These are phyloP conservation scores for Chymomyza caudatula DNA, from an alignment of 2,888 invertebrate genomes.

Conservation along the genomic window DNA sequence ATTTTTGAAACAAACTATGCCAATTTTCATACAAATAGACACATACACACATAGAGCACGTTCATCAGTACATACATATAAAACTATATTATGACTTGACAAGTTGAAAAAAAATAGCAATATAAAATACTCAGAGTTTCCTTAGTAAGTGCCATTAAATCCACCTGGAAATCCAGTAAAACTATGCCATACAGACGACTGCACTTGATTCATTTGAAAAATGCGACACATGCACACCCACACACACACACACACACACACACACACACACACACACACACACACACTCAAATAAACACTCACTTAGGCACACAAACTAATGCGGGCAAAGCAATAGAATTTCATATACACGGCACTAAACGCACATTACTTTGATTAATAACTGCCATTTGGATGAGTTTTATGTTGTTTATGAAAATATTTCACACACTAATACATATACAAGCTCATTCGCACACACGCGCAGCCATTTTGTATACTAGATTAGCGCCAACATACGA, in stretches of 20 bases:
- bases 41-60: slow-evolving; percentile 5
- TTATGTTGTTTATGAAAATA: slow-evolving; percentile 71
- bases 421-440: slow-evolving; percentile 50
- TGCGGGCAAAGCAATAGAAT: neutral
- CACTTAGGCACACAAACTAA: neutral
- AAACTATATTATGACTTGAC: slow-evolving; percentile 18
- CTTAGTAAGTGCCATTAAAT: slow-evolving; percentile 56
- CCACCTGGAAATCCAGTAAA: slow-evolving; percentile 61
- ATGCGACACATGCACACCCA: slow-evolving; percentile 22
- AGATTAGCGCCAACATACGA: neutral
- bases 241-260: slow-evolving; percentile 14
- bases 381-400: slow-evolving; percentile 69
- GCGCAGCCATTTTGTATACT: neutral
- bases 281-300: slow-evolving; percentile 8
- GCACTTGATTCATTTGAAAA: slow-evolving; percentile 62
- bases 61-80: slow-evolving; percentile 9
- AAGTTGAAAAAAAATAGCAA: neutral
- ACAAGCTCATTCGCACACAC: neutral
- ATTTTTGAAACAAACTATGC: neutral
- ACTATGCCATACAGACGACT: slow-evolving; percentile 47
- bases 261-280: slow-evolving; percentile 10
- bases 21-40: slow-evolving; percentile 12
- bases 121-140: slow-evolving; percentile 22
- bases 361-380: slow-evolving; percentile 71
- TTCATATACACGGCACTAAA: slow-evolving; percentile 24